Percentiles rank a stretch among this genome's conserved stretches.
Conservation (phyloP, 2,797 vertebrate species). For the Sciaenops ocellatus region DNA sequence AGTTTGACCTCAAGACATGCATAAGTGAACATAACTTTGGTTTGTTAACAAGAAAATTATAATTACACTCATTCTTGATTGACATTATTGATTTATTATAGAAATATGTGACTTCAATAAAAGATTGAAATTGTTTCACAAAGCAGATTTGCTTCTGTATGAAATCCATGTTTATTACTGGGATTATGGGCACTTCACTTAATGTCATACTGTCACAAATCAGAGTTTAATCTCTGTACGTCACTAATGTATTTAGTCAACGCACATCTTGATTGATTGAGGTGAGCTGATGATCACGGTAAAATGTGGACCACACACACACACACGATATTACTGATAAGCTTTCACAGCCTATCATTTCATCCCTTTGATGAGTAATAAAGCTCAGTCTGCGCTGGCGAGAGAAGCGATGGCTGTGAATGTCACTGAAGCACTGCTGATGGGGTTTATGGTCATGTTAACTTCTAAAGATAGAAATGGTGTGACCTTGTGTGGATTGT, state of each 20-base stretch:
- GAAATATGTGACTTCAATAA: no score
- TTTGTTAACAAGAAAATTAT: no score
- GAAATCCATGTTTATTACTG: background rate
- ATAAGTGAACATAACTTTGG: no score
- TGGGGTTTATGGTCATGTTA: constrained; percentile 15
- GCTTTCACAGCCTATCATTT: constrained; percentile 9
- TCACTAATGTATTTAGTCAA: background rate
- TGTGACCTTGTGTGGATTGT: background rate
- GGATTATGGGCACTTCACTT: constrained; percentile 4
- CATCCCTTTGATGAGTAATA: constrained; percentile 19
- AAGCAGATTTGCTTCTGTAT: background rate
- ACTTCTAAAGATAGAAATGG: constrained; percentile 1
- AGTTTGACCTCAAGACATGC: no score
- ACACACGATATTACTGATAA: background rate
- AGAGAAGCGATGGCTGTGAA: background rate
- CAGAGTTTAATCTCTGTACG: constrained; percentile 13
- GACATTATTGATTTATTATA: no score
- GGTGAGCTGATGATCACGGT: background rate
- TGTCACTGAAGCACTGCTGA: background rate
- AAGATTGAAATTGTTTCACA: no score
- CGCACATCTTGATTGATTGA: constrained; percentile 4
- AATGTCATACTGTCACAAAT: constrained; percentile 14
- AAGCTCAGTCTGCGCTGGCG: background rate
- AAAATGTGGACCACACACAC: background rate
- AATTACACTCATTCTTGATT: no score